phyloP scores from a whole-genome alignment of 2,113 vertebrate genomes.

The Haplochromis burtoni region DNA sequence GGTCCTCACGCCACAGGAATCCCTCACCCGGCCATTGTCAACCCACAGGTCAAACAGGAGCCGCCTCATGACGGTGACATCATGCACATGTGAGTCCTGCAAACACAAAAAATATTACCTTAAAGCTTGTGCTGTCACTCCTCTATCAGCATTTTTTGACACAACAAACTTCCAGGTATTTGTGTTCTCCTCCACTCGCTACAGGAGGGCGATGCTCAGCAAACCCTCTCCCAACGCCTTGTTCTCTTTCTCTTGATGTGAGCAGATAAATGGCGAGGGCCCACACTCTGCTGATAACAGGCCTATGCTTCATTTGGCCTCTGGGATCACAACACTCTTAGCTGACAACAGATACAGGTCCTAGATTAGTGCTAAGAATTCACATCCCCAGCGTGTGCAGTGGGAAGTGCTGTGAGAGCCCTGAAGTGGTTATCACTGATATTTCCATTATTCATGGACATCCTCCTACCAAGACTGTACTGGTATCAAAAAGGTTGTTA shows the following conservation, averaged over 20 bases:
- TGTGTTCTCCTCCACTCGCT: neutral
- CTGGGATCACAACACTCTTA: constrained; percentile 47
- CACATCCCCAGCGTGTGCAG: constrained; percentile 9
- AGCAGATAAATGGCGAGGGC: constrained; percentile 48
- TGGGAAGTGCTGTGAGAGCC: constrained; percentile 14
- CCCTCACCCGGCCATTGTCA: constrained; percentile 97
- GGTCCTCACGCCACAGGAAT: constrained; percentile 97
- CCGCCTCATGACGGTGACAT: constrained; percentile 92
- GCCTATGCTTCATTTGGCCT: constrained; percentile 55
- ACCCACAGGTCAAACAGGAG: constrained; percentile 98
- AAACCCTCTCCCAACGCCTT: constrained; percentile 21
- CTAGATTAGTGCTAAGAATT: constrained; percentile 36
- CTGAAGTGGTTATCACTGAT: constrained; percentile 45
- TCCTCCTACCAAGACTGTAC: neutral
- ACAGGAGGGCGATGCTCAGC: neutral
- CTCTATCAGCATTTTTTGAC: neutral
- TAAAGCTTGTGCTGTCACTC: neutral
- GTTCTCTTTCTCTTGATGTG: constrained; percentile 46
- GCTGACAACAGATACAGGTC: constrained; percentile 47
- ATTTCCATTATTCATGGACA: constrained; percentile 45
- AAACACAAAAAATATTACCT: neutral
- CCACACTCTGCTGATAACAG: constrained; percentile 49
- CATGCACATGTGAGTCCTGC: constrained; percentile 91
- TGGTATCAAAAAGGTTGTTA: constrained; percentile 24
- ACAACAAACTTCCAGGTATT: constrained; percentile 41